Evolutionary conservation across 2,797 vertebrate genomes (phyloP).

Genomic region (Arnoldichthys spilopterus): DNA sequence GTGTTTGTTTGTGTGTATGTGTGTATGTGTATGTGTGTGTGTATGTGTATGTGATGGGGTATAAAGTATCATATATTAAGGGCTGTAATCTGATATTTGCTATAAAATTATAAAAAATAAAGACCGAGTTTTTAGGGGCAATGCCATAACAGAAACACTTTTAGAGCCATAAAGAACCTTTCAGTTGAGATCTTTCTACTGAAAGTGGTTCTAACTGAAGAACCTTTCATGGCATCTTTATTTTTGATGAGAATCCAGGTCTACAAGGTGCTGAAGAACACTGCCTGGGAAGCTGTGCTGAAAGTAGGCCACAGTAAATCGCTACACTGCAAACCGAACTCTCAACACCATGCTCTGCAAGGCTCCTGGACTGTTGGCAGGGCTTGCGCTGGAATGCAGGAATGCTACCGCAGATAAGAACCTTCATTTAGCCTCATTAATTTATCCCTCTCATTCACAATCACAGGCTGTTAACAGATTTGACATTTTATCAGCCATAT

Average conservation of each 20-base stretch:
- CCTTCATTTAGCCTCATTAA: constrained; percentile 60
- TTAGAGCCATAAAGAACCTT: no score
- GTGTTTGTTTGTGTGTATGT: no score
- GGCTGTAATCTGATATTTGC: no score
- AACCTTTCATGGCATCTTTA: not conserved
- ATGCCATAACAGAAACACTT: no score
- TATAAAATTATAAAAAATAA: no score
- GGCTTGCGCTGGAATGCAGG: constrained; percentile 39
- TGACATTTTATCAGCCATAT: constrained; percentile 47
- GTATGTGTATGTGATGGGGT: no score
- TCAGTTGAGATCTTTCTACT: no score
- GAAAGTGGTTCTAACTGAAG: not conserved
- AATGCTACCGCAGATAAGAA: constrained; percentile 61
- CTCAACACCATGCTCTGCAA: constrained; percentile 51
- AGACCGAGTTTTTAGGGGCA: no score
- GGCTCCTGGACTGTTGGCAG: constrained; percentile 58
- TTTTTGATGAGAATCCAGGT: not conserved
- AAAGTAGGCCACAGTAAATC: constrained; percentile 61
- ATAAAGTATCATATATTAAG: no score
- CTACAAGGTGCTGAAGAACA: not conserved
- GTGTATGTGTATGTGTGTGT: no score
- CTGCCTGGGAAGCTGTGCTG: constrained; percentile 40
- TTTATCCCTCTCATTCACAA: constrained; percentile 54
- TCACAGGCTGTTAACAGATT: constrained; percentile 59
- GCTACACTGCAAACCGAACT: constrained; percentile 54